phyloP scores from a whole-genome alignment of 2,797 vertebrate species.

The Fistularia commersonii region DNA sequence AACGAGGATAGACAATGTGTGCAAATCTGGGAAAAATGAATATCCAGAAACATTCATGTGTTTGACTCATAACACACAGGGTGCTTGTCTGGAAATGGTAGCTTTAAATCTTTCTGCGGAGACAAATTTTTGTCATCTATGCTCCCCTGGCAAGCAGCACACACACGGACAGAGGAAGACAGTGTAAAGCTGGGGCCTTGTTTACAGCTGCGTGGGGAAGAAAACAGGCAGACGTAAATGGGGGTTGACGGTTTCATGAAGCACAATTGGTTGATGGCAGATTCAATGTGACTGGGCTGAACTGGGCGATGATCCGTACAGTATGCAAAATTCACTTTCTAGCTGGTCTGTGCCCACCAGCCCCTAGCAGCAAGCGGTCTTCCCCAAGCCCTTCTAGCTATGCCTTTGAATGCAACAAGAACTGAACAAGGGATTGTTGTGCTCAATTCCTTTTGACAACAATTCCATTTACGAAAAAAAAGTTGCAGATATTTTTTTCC shows the following conservation, averaged over 20 bases:
- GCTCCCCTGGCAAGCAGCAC: conserved; percentile 70
- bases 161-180: conserved; percentile 77
- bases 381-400: conserved; percentile 82
- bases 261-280: conserved; percentile 94
- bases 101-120: conserved; percentile 76
- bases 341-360: conserved; percentile 98
- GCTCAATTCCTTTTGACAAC: conserved; percentile 94
- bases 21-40: conserved; percentile 8
- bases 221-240: conserved; percentile 96
- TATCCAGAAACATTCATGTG: conserved; percentile 69
- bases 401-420: conserved; percentile 86
- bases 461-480: conserved; percentile 87
- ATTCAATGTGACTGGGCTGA: conserved; percentile 99
- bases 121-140: conserved; percentile 73
- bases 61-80: conserved; percentile 71
- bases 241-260: conserved; percentile 98
- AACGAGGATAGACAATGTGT: no score
- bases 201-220: conserved; percentile 83
- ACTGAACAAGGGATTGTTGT: conserved; percentile 83
- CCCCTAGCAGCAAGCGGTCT: conserved; percentile 83
- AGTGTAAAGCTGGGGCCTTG: conserved; percentile 84
- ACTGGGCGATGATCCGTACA: conserved; percentile 99
- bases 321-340: conserved; percentile 97
- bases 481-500: conserved; percentile 85
- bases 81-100: conserved; percentile 79